Conservation (phyloP, 2,888 invertebrate species). For the Oeneis ivallda region DNA sequence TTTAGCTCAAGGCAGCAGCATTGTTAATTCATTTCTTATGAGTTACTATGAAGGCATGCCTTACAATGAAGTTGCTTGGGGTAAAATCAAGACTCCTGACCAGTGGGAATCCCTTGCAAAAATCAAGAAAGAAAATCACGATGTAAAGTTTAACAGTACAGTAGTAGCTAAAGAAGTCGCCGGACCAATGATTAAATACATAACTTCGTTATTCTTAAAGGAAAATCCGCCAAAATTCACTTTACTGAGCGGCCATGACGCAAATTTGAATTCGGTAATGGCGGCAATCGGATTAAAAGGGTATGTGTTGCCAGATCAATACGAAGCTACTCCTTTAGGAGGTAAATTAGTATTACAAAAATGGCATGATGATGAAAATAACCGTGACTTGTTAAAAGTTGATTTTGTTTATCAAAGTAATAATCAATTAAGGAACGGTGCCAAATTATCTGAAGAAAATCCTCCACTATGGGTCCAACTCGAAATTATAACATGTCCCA, state of each 20-base stretch:
- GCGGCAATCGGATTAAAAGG: conserved; percentile 52
- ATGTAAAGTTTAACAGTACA: conserved; percentile 57
- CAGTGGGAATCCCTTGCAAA: conserved; percentile 55
- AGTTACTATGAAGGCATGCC: conserved; percentile 62
- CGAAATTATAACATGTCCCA: conserved; percentile 50
- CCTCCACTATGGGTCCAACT: conserved; percentile 53
- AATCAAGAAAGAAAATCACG: conserved; percentile 54
- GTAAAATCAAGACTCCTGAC: conserved; percentile 48
- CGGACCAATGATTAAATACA: conserved; percentile 52
- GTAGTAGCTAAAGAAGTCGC: conserved; percentile 52
- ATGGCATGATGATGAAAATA: conserved; percentile 50
- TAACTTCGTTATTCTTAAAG: conserved; percentile 46
- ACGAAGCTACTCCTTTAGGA: conserved; percentile 63
- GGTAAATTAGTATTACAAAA: conserved; percentile 68
- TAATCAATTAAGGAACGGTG: conserved; percentile 53
- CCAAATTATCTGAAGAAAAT: conserved; percentile 44
- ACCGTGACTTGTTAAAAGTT: conserved; percentile 55
- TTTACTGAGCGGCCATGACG: conserved; percentile 64
- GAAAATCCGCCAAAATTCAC: conserved; percentile 48
- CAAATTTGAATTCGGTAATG: conserved; percentile 57
- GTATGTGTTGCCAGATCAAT: conserved; percentile 53
- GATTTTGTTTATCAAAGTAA: conserved; percentile 59
- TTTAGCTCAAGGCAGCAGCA: conserved; percentile 49
- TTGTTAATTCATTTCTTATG: conserved; percentile 66
- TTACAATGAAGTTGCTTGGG: conserved; percentile 61